Evolutionary conservation across 2,113 vertebrate species (phyloP), one percentile per base, ranked within the genome.

Genomic region (Aepyceros melampus): DNA sequence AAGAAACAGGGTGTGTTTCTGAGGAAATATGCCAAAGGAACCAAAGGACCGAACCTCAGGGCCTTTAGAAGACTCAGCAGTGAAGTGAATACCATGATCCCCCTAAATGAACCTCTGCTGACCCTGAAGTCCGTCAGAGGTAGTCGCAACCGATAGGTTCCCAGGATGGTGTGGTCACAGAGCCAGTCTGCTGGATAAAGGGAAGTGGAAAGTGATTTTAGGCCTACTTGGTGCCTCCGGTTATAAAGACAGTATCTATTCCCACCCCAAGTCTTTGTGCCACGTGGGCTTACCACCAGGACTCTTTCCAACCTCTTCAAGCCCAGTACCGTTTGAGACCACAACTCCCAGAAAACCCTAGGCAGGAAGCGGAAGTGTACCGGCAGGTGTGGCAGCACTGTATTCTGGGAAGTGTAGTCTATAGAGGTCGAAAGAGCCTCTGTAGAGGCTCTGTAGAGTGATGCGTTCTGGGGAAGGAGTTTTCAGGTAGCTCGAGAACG

Each of bases 381-480:
- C 0, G 0, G 14, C 1, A 0, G 23, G 1, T 7, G n/a, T 9
- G 23, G 33, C 0, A 5, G 3, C 43, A 49, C n/a, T 92, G 64
- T n/a, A 3, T 96, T 92, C 47, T 95, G 92, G 97, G 94, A 94
- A 85, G 3, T 96, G 96, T 95, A 97, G 96, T 97, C 55, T 64
- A 8, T 2, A 27, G 21, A 13, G 45, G 21, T 29, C 5, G 0
- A 23, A 55, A 17, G 33, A 15, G 49, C 11, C 12, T 58, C 56
- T 58, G 56, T 27, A 25, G 56, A 58, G 56, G 10, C 23, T 58
- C 56, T 58, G 56, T 58, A 12, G 53, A 87, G 51, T 5, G 62
- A 21, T 95, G 71, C 45, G 4, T 94, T 53, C 40, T 60, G 83
- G 91, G 71, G 40, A 76, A 47, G 53, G 53, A 85, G 40, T 97